Percentiles rank a stretch among this genome's conserved stretches.
Conservation (phyloP, 2,113 vertebrate genomes). For the Petromus typicus region DNA sequence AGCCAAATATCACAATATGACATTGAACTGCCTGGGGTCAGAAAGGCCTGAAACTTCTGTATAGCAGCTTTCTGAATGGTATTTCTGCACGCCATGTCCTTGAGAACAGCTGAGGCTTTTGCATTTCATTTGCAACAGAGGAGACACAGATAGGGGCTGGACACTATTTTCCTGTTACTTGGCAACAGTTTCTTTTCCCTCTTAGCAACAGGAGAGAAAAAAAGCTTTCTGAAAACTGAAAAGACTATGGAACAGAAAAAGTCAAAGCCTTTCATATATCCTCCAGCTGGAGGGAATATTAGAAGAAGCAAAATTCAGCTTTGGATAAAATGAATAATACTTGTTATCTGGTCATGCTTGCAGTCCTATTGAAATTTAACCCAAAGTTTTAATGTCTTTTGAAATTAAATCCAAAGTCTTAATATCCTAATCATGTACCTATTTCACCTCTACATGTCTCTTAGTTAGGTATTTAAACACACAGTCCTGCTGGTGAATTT, state of each 20-base stretch:
- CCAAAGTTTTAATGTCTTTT: not conserved
- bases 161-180: constrained; percentile 82
- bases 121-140: constrained; percentile 76
- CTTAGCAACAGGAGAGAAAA: constrained; percentile 83
- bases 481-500: not conserved
- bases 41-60: not conserved
- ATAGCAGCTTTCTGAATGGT: not conserved
- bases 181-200: constrained; percentile 81
- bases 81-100: not conserved
- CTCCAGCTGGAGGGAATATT: constrained; percentile 64
- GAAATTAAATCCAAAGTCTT: constrained; percentile 48
- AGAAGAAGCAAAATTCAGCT: constrained; percentile 26
- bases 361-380: constrained; percentile 58
- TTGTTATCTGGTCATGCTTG: constrained; percentile 50
- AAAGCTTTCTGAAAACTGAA: constrained; percentile 76
- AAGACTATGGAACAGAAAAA: constrained; percentile 68
- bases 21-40: not conserved
- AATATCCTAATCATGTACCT: not conserved
- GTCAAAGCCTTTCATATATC: constrained; percentile 67
- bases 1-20: not conserved
- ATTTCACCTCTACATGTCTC: not conserved
- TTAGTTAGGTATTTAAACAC: constrained; percentile 49
- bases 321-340: constrained; percentile 41
- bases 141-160: constrained; percentile 59
- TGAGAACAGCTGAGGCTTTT: constrained; percentile 67